Conservation (phyloP, 35 echinoderm and acorn worm genomes). For the Stichopus chloronotus region DNA sequence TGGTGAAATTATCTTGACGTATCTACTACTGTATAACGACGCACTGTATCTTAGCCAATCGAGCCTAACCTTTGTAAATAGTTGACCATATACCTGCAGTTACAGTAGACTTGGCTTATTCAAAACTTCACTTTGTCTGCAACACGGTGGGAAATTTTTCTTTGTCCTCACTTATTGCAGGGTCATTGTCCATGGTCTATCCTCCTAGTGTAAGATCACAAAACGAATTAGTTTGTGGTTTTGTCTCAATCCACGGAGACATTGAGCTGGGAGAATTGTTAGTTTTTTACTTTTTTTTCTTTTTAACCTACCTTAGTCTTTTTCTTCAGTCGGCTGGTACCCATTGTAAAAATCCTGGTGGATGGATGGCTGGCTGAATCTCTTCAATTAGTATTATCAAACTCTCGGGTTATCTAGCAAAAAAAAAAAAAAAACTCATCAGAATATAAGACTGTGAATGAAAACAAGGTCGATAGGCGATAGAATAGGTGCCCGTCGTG, state of each 20-base stretch:
- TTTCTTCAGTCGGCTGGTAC: slow-evolving; percentile 47
- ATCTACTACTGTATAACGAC: not conserved
- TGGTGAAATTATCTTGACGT: not conserved
- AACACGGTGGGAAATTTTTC: not conserved
- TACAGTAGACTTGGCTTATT: not conserved
- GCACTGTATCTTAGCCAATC: not conserved
- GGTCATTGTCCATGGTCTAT: not conserved
- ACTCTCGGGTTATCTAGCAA: not conserved
- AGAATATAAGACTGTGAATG: not conserved
- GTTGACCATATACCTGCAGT: too few relatives aligned
- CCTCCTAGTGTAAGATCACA: not conserved
- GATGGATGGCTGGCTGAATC: not conserved
- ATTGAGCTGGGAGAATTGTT: not conserved
- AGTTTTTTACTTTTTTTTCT: not conserved
- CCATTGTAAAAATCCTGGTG: slow-evolving; percentile 11
- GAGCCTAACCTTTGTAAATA: not conserved
- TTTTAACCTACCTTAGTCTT: slow-evolving; percentile 38
- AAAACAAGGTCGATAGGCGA: not conserved
- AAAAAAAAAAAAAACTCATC: not conserved
- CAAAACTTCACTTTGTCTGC: not conserved
- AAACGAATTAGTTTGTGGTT: not conserved
- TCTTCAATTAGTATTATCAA: not conserved
- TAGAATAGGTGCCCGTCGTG: not conserved
- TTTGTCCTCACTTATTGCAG: not conserved
- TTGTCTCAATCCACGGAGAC: not conserved